A percentile compares a stretch with the other conserved stretches of the same genome.
Conservation (phyloP, 2,888 invertebrate species). For the Nomada ruficornis region DNA sequence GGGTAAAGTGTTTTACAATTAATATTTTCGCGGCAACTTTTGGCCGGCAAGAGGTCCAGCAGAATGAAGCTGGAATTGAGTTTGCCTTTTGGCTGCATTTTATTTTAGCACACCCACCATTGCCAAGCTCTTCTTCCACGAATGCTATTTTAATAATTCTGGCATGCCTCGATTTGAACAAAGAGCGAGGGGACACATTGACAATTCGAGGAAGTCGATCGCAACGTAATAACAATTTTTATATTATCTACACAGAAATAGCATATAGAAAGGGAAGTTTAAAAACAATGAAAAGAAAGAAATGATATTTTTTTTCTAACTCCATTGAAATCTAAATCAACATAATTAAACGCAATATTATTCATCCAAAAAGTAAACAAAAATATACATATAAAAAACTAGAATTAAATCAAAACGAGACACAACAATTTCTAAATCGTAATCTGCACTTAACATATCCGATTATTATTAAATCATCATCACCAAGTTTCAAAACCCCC, state of each 20-base stretch:
- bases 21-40: constrained; percentile 46
- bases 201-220: background rate
- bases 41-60: background rate
- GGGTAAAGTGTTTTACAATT: constrained; percentile 51
- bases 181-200: background rate
- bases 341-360: no score
- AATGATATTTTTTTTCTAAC: no score
- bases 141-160: background rate
- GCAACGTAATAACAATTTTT: background rate
- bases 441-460: no score
- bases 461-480: no score
- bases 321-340: no score
- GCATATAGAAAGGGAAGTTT: background rate
- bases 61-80: constrained; percentile 18
- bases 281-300: no score
- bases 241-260: background rate
- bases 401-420: no score
- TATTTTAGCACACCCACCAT: constrained; percentile 1
- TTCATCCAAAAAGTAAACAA: no score
- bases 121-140: background rate
- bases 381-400: no score
- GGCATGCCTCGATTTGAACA: background rate
- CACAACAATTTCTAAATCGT: no score
- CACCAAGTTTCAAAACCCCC: no score
- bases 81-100: constrained; percentile 8